Evolutionary conservation across 2,797 vertebrate species (phyloP).

Genomic region (Nannoperca australis): DNA sequence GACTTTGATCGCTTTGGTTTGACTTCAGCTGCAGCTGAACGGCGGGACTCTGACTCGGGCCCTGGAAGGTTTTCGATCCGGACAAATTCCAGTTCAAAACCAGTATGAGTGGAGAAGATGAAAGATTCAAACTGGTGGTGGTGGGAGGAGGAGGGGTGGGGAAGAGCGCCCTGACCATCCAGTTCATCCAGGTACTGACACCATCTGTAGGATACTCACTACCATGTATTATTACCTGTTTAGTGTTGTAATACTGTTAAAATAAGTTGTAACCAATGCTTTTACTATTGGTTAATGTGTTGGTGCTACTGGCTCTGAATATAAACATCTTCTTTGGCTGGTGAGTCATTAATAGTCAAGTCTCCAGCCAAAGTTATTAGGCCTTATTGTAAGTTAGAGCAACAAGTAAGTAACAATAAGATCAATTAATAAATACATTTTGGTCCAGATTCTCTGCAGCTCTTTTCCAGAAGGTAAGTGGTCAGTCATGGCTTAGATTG

Average conservation of each 20-base stretch:
- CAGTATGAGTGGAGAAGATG: conserved; percentile 84
- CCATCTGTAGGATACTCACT: no score
- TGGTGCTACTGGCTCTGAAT: no score
- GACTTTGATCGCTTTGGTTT: not conserved
- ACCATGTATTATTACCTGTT: no score
- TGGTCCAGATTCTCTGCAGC: not conserved
- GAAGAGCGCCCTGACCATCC: conserved; percentile 93
- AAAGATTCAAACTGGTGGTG: conserved; percentile 92
- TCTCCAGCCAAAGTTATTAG: not conserved
- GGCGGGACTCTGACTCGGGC: not conserved
- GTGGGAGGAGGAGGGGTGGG: conserved; percentile 94
- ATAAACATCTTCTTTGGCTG: not conserved
- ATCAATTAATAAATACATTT: no score
- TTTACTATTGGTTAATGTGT: no score
- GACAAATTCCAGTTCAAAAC: not conserved
- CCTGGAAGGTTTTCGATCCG: not conserved
- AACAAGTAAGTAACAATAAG: no score
- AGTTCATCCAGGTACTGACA: conserved; percentile 90
- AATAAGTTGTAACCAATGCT: no score
- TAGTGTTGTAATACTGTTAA: no score
- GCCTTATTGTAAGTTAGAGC: no score
- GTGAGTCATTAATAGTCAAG: not conserved
- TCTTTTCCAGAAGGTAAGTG: not conserved
- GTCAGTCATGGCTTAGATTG: not conserved
- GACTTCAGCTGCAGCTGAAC: not conserved